Percentiles rank a stretch among this genome's conserved stretches.
Evolutionary conservation across 23 tunicate species (phyloP).

Genomic region (Diplosoma virens): DNA sequence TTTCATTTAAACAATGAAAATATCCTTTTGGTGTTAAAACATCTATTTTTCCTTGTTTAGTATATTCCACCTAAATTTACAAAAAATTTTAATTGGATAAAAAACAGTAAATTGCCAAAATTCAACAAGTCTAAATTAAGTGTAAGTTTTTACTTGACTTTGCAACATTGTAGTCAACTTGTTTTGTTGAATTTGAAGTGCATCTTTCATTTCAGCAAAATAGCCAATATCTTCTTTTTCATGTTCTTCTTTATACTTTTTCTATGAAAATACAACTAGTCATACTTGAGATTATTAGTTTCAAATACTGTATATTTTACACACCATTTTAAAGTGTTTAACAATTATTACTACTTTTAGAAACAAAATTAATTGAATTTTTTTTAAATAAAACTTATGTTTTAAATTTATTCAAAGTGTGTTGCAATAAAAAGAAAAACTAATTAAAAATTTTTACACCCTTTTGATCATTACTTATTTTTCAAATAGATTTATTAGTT

Average conservation of each 20-base stretch:
- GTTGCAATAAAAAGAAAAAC: too few species aligned
- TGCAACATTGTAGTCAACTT: conserved; percentile 64
- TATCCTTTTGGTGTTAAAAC: conserved; percentile 58
- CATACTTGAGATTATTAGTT: too few species aligned
- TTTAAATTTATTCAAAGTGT: too few species aligned
- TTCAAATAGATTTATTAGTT: too few species aligned
- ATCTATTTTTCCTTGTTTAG: conserved; percentile 58
- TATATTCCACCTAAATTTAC: conserved; percentile 54
- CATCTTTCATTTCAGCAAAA: conserved; percentile 70
- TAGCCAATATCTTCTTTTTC: conserved; percentile 82
- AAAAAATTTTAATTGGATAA: neutral
- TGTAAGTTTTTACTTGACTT: conserved; percentile 58
- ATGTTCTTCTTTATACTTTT: conserved; percentile 72
- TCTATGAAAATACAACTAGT: conserved; percentile 21
- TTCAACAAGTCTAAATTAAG: neutral
- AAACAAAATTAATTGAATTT: too few species aligned
- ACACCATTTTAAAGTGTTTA: too few species aligned
- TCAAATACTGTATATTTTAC: too few species aligned
- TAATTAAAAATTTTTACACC: too few species aligned
- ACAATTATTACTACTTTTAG: too few species aligned
- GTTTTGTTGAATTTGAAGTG: conserved; percentile 62
- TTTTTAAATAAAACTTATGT: too few species aligned
- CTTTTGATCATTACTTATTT: too few species aligned
- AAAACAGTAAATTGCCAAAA: neutral
- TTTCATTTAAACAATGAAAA: conserved; percentile 53